phyloP scores from a whole-genome alignment of 2,113 vertebrate species.

The Hemicordylus capensis region DNA sequence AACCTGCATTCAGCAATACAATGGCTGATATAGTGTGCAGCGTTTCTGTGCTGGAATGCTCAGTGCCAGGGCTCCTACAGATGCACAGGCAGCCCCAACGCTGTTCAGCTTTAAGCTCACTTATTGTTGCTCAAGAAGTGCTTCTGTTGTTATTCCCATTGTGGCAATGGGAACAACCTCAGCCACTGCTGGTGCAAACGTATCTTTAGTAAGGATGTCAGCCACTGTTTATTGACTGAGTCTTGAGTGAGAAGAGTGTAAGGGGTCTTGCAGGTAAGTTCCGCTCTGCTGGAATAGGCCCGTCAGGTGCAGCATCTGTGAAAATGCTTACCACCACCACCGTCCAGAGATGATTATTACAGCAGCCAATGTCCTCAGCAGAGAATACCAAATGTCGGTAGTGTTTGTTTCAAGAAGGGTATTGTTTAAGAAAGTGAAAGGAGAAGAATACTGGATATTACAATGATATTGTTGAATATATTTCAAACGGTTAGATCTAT shows the following conservation, averaged over 20 bases:
- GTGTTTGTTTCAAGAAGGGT: slow-evolving; percentile 79
- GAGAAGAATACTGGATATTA: not conserved
- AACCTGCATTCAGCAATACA: no score
- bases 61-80: no score
- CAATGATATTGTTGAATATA: not conserved
- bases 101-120: no score
- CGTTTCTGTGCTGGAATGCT: no score
- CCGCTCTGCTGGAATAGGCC: slow-evolving; percentile 87
- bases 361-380: slow-evolving; percentile 91
- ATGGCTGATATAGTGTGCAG: no score
- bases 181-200: no score
- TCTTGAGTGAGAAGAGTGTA: not conserved
- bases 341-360: slow-evolving; percentile 88
- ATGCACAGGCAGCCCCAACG: no score
- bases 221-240: slow-evolving; percentile 32
- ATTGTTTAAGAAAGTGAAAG: slow-evolving; percentile 86
- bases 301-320: slow-evolving; percentile 89
- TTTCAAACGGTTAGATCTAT: not conserved
- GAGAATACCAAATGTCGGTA: slow-evolving; percentile 85
- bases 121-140: no score
- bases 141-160: no score
- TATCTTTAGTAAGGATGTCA: no score
- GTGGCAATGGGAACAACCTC: no score
- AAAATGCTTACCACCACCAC: slow-evolving; percentile 90
- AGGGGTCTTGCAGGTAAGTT: slow-evolving; percentile 52